Conservation (phyloP, 2,797 vertebrate species). For the Lagodon rhomboides region DNA sequence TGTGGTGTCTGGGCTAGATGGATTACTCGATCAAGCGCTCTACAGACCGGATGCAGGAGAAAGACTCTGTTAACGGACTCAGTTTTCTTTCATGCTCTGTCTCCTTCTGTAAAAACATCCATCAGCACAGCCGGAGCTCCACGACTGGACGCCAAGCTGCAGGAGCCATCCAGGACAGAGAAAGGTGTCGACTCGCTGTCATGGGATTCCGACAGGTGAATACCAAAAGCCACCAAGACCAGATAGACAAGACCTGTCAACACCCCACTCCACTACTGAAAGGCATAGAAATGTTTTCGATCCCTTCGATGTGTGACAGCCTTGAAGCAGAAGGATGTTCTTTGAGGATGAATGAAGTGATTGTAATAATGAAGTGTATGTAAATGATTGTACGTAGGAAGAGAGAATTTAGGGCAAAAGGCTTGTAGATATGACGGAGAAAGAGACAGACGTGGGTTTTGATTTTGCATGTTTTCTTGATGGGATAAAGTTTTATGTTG, state of each 20-base stretch:
- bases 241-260: conserved; percentile 16
- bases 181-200: conserved; percentile 29
- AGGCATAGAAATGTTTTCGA: conserved; percentile 37
- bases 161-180: conserved; percentile 43
- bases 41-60: conserved; percentile 35
- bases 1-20: conserved; percentile 45
- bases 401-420: conserved; percentile 57
- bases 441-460: conserved; percentile 45
- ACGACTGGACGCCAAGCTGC: conserved; percentile 34
- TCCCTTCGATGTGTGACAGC: conserved; percentile 26
- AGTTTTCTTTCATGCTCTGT: conserved; percentile 40
- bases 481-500: conserved; percentile 58
- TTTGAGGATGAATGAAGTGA: conserved; percentile 50
- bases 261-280: conserved; percentile 41
- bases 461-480: conserved; percentile 80
- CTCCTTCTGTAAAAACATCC: conserved; percentile 37
- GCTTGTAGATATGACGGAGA: conserved; percentile 53
- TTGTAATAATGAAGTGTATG: conserved; percentile 61
- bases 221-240: conserved; percentile 30
- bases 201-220: conserved; percentile 30
- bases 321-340: conserved; percentile 33
- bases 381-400: conserved; percentile 73
- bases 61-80: conserved; percentile 38
- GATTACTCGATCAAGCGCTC: conserved; percentile 40
- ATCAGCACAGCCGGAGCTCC: conserved; percentile 34